phyloP scores from a whole-genome alignment of 2,888 invertebrate genomes.

The Sarcophaga subvicina region DNA sequence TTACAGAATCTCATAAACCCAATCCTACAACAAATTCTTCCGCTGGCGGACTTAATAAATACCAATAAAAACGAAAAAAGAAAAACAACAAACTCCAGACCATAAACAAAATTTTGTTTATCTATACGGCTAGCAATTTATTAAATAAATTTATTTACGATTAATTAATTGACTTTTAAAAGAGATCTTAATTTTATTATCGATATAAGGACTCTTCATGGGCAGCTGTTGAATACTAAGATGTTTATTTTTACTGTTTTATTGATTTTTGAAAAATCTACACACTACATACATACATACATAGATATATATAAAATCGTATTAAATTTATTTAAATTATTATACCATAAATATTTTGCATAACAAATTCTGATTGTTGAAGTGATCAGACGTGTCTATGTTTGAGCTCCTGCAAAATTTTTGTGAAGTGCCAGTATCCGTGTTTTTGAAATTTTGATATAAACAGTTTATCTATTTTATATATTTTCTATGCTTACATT shows the following conservation, averaged over 20 bases:
- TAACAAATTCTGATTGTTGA: no score
- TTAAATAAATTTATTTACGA: not conserved
- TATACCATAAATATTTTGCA: not conserved
- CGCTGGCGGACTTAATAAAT: slow-evolving; percentile 66
- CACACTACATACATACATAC: no score
- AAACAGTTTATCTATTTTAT: no score
- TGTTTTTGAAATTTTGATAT: no score
- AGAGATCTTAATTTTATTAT: not conserved
- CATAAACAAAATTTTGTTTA: not conserved
- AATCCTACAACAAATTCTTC: slow-evolving; percentile 25
- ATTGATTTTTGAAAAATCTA: not conserved
- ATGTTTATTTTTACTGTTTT: not conserved
- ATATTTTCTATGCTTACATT: no score
- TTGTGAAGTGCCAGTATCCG: no score
- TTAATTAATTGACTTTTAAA: not conserved
- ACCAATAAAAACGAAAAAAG: slow-evolving; percentile 58
- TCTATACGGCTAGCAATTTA: not conserved
- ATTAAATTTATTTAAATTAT: not conserved
- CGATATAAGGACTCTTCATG: slow-evolving; percentile 11
- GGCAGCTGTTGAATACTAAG: slow-evolving; percentile 58
- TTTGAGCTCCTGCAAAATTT: no score
- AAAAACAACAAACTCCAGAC: slow-evolving; percentile 26
- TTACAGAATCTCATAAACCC: not conserved
- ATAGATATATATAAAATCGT: no score
- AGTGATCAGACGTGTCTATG: no score